Evolutionary conservation across 2,113 vertebrate genomes (phyloP).

Genomic region (Lepisosteus oculatus): DNA sequence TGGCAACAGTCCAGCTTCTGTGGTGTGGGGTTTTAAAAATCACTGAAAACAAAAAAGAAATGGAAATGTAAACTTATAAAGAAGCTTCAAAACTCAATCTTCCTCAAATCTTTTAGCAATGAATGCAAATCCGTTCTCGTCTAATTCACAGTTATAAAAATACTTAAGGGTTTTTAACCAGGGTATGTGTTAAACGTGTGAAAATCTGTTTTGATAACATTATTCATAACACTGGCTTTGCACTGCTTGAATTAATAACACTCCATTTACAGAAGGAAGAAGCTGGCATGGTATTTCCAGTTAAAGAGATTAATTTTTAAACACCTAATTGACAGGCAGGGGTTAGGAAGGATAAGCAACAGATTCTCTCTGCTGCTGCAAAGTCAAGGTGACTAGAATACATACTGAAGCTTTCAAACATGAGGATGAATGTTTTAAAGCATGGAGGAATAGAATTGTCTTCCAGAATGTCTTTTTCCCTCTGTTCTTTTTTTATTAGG

Average conservation of each 20-base stretch:
- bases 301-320: slow-evolving; percentile 83
- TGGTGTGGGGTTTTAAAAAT: slow-evolving; percentile 59
- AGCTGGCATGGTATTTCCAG: slow-evolving; percentile 73
- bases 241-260: slow-evolving; percentile 74
- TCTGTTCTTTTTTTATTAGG: slow-evolving; percentile 71
- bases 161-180: slow-evolving; percentile 68
- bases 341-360: slow-evolving; percentile 74
- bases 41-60: slow-evolving; percentile 53
- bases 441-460: slow-evolving; percentile 59
- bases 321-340: slow-evolving; percentile 76
- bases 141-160: slow-evolving; percentile 70
- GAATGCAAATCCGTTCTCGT: slow-evolving; percentile 71
- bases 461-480: slow-evolving; percentile 62
- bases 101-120: slow-evolving; percentile 29
- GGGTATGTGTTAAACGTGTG: slow-evolving; percentile 69
- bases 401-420: slow-evolving; percentile 60
- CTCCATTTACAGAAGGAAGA: slow-evolving; percentile 74
- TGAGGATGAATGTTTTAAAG: slow-evolving; percentile 15
- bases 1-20: slow-evolving; percentile 64
- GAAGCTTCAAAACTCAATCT: slow-evolving; percentile 50
- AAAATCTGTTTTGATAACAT: slow-evolving; percentile 82
- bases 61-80: slow-evolving; percentile 63
- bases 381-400: slow-evolving; percentile 78
- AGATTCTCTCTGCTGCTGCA: slow-evolving; percentile 64
- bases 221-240: slow-evolving; percentile 74